Evolutionary conservation across 2,888 invertebrate species (phyloP).

Genomic region (Callyntrura guangdongensis): DNA sequence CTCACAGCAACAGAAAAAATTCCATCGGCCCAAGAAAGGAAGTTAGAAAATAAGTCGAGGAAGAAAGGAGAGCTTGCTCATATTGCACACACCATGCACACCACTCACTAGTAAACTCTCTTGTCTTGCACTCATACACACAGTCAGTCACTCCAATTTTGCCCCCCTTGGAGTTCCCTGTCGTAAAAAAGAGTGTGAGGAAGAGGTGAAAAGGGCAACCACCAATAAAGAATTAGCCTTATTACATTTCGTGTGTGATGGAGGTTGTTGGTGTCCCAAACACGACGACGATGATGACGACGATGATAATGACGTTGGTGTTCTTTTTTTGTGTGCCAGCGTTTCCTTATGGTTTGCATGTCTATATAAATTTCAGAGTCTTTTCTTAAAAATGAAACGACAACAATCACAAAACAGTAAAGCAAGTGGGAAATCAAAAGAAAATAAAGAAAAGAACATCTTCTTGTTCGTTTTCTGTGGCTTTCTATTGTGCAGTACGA

Average conservation of each 20-base stretch:
- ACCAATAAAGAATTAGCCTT: slow-evolving; percentile 76
- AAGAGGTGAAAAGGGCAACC: slow-evolving; percentile 77
- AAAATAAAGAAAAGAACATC: neutral
- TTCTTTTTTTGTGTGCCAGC: neutral
- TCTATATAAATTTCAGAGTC: too few species aligned
- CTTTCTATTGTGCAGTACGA: neutral
- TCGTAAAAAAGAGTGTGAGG: slow-evolving; percentile 72
- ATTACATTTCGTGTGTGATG: slow-evolving; percentile 37
- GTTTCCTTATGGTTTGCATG: neutral
- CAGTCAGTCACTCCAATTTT: slow-evolving; percentile 68
- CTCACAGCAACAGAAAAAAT: slow-evolving; percentile 18
- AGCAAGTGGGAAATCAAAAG: slow-evolving; percentile 2
- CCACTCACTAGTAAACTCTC: too few species aligned
- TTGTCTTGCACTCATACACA: neutral
- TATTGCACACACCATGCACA: neutral
- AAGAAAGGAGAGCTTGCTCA: slow-evolving; percentile 20
- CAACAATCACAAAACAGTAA: neutral
- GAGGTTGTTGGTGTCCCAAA: slow-evolving; percentile 14
- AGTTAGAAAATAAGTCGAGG: slow-evolving; percentile 39
- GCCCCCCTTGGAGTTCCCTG: slow-evolving; percentile 74
- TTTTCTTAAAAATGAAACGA: slow-evolving; percentile 1
- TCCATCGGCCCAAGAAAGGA: slow-evolving; percentile 75
- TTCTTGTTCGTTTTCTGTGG: too few species aligned
- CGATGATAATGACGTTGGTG: neutral
- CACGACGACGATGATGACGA: neutral